Percentiles rank a stretch among this genome's conserved stretches.
Evolutionary conservation across 2,113 vertebrate species (phyloP).

Genomic region (Pelecanus crispus): DNA sequence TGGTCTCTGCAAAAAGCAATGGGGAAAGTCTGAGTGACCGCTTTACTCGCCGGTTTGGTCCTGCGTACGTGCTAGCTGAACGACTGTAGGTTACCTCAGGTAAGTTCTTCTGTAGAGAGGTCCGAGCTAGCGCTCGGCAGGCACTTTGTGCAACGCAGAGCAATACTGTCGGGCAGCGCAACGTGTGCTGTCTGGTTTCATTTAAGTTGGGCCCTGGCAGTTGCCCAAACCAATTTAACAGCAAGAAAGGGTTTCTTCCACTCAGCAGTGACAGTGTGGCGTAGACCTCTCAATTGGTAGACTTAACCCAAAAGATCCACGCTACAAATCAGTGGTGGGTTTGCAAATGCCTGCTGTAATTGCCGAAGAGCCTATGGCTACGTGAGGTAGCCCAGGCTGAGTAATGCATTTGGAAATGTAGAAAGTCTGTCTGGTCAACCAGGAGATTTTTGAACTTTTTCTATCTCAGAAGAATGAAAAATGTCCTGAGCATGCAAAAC

Average conservation of each 20-base stretch:
- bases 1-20: background rate
- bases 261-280: background rate
- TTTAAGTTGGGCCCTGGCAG: background rate
- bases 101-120: fast-evolving
- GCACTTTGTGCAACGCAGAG: fast-evolving
- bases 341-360: background rate
- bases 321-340: background rate
- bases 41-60: fast-evolving
- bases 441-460: background rate
- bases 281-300: background rate
- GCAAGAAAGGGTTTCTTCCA: background rate
- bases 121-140: background rate
- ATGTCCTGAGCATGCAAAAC: background rate
- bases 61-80: fast-evolving
- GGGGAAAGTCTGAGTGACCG: background rate
- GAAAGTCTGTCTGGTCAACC: background rate
- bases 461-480: background rate
- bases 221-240: background rate
- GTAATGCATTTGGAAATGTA: background rate
- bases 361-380: background rate
- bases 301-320: background rate
- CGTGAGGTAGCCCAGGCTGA: background rate
- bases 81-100: background rate
- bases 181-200: background rate
- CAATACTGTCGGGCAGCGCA: background rate